Conservation (phyloP, 2,797 vertebrate species). For the Ceyx erithaca region DNA sequence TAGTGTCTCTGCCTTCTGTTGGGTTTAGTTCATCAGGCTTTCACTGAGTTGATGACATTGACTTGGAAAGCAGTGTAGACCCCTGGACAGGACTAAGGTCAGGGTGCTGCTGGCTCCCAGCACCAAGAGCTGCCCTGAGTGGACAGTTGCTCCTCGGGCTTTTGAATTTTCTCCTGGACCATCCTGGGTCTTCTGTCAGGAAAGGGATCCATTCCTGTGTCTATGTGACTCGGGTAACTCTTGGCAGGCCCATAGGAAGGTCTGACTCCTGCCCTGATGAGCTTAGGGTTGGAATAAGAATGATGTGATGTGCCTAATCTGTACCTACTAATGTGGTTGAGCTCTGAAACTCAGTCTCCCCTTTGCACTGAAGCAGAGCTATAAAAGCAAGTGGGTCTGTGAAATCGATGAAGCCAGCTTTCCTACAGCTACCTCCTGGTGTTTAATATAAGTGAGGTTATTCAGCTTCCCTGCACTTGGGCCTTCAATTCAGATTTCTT, state of each 20-base stretch:
- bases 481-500: background rate
- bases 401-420: background rate
- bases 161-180: background rate
- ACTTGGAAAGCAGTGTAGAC: background rate
- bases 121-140: background rate
- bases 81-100: background rate
- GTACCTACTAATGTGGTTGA: background rate
- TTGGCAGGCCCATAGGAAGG: background rate
- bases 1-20: background rate
- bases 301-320: background rate
- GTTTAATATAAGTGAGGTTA: background rate
- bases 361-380: background rate
- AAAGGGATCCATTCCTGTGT: background rate
- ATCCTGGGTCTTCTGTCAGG: background rate
- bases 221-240: background rate
- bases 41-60: rapidly evolving
- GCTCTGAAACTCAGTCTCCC: background rate
- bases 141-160: background rate
- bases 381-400: background rate
- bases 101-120: background rate
- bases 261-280: background rate
- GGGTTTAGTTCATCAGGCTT: background rate
- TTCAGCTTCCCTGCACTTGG: background rate
- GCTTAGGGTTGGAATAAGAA: background rate
- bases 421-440: background rate